These are phyloP conservation scores for Polyploca ridens DNA, from an alignment of 2,888 invertebrate genomes.

Conservation along the genomic window DNA sequence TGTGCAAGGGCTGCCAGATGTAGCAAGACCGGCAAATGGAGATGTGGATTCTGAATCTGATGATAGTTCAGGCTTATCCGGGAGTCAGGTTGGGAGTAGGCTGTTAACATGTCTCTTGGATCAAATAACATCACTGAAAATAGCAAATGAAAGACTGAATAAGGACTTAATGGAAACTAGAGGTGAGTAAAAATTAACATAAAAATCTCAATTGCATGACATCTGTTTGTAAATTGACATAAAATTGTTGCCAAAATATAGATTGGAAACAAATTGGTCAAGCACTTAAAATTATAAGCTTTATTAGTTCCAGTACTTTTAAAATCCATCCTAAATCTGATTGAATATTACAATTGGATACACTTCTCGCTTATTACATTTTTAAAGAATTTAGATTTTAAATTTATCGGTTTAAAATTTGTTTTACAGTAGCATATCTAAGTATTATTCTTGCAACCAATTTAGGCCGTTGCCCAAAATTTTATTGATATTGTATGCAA, in stretches of 20 bases:
- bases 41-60: constrained; percentile 83
- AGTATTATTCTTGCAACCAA: neutral
- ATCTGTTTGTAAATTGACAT: constrained; percentile 24
- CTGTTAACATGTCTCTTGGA: constrained; percentile 87
- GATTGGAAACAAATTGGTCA: constrained; percentile 7
- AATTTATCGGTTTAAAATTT: neutral
- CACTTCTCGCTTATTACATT: constrained; percentile 2
- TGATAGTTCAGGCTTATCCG: constrained; percentile 80
- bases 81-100: constrained; percentile 83
- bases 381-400: neutral
- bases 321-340: constrained; percentile 12
- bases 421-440: neutral
- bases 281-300: constrained; percentile 16
- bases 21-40: constrained; percentile 71
- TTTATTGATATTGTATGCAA: neutral
- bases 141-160: constrained; percentile 89
- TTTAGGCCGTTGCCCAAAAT: neutral
- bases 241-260: constrained; percentile 7
- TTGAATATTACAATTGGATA: constrained; percentile 15
- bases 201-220: neutral
- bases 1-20: constrained; percentile 77
- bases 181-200: constrained; percentile 70
- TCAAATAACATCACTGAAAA: constrained; percentile 89
- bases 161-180: constrained; percentile 90
- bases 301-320: constrained; percentile 11